Percentiles rank a stretch among this genome's conserved stretches.
Evolutionary conservation across 1,140 invertebrate genomes (phyloP).

Genomic region (Coenobita brevimanus): DNA sequence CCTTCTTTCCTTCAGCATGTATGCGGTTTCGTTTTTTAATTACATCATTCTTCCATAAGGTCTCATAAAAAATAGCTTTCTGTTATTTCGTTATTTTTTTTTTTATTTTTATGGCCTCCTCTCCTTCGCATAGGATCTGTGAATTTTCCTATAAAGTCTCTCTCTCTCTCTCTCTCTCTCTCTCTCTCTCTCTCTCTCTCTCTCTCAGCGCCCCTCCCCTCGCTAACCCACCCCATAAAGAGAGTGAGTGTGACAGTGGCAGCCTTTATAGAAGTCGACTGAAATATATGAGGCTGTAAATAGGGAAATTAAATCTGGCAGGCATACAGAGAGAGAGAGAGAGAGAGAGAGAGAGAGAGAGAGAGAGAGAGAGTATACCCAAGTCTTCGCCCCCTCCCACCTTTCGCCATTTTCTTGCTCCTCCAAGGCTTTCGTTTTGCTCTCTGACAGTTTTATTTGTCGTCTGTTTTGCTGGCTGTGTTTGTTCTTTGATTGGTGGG

Average conservation of each 20-base stretch:
- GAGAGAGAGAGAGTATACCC: neutral
- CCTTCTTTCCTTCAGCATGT: neutral
- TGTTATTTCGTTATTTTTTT: neutral
- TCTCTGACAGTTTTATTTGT: no score
- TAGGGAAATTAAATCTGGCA: neutral
- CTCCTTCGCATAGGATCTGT: neutral
- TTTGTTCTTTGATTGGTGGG: no score
- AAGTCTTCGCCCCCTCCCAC: neutral
- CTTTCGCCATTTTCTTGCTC: no score
- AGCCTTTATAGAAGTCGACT: no score
- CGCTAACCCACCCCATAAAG: neutral
- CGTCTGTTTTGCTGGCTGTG: no score
- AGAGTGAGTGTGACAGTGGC: no score
- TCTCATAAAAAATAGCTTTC: no score
- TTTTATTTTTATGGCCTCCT: neutral
- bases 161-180: neutral
- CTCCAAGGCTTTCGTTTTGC: no score
- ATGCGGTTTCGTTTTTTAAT: no score
- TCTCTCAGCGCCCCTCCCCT: neutral
- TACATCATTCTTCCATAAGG: no score
- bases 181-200: no score
- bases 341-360: constrained; percentile 1
- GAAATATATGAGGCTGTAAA: neutral
- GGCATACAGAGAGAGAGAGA: neutral
- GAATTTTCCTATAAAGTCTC: neutral